Base-by-base conservation (phyloP, 2,888 invertebrate species). In the Parascotia fuliginaria region DNA sequence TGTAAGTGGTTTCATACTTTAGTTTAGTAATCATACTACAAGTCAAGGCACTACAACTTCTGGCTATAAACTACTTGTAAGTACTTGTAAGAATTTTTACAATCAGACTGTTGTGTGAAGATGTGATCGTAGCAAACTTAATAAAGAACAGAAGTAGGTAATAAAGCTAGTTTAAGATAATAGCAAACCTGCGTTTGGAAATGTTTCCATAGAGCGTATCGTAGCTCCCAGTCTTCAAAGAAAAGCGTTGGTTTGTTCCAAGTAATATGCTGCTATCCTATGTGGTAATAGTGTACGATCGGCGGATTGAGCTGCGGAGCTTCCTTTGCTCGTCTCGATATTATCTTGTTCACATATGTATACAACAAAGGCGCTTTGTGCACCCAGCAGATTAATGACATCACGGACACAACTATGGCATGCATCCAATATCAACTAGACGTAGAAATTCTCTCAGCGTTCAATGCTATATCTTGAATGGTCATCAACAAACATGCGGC, bases 221-320 rank as follows among this genome's bases (percentile, higher is more conserved):
- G 87, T 2, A 93, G 85, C 69, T 95, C 94, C 94, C 94, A 95
- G 66, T 95, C 94, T 53, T 94, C 93, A 51, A 95, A 94, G 70
- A 94, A 95, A 9, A 95, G 74, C 4, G 94, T 93, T 0, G 93
- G 93, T 48, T 94, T 94, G 62, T 94, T 91, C 93, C 93, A 94
- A 0, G 93, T 84, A 1, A 94, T 82, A 48, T 94, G 93, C 63
- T 93, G 93, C 9, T 89, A 81, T 0, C 93, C 92, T 41, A 93
- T 92, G 28, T 86, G 84, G 66, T 95, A 95, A 13, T 74, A 73
- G 0, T 86, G 77, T 65, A 89, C 86, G 27, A 95, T 61, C 0
- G 95, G 95, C 0, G 95, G 95, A 74, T 94, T 95, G 3, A 95
- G 74, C 65, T 95, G 94, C 0, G 95, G 95, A 0, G 95, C 94